A percentile compares a stretch with the other conserved stretches of the same genome.
phyloP scores from a whole-genome alignment of 2,888 invertebrate species.

The Tetragonula carbonaria region DNA sequence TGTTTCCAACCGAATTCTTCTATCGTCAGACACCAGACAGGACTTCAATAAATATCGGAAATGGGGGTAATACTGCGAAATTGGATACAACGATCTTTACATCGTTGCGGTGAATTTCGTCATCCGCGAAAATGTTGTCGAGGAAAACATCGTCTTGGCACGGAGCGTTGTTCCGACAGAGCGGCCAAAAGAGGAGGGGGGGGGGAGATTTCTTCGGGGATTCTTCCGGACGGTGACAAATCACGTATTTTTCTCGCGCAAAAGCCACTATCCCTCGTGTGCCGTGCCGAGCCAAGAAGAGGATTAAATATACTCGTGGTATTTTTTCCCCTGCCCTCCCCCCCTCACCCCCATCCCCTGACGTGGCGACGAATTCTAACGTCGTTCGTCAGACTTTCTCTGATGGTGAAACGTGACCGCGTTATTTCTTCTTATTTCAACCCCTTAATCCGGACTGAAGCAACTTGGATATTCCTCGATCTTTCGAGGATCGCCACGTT shows the following conservation, averaged over 20 bases:
- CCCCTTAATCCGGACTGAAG: constrained; percentile 31
- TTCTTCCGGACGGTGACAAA: constrained; percentile 42
- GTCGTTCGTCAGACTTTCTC: constrained; percentile 36
- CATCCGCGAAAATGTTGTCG: constrained; percentile 10
- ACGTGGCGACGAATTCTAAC: constrained; percentile 3
- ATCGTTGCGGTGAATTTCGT: constrained; percentile 32
- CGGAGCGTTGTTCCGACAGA: constrained; percentile 27
- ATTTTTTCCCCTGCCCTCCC: constrained; percentile 4
- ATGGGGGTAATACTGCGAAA: neutral
- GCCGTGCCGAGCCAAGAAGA: constrained; percentile 41
- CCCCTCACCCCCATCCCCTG: too few relatives aligned
- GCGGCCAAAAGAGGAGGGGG: neutral
- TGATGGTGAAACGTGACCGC: constrained; percentile 30
- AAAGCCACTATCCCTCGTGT: constrained; percentile 13
- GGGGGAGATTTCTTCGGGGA: neutral
- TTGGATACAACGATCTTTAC: constrained; percentile 4
- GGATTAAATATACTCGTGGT: constrained; percentile 38
- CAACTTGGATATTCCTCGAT: neutral
- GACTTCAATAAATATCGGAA: neutral
- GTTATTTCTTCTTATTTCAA: constrained; percentile 4
- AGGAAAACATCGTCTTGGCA: constrained; percentile 50
- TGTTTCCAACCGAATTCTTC: too few relatives aligned
- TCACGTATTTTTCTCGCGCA: constrained; percentile 53
- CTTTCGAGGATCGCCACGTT: neutral
- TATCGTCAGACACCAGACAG: neutral